Conservation (phyloP, 2,797 vertebrate species). For the Betta splendens region DNA sequence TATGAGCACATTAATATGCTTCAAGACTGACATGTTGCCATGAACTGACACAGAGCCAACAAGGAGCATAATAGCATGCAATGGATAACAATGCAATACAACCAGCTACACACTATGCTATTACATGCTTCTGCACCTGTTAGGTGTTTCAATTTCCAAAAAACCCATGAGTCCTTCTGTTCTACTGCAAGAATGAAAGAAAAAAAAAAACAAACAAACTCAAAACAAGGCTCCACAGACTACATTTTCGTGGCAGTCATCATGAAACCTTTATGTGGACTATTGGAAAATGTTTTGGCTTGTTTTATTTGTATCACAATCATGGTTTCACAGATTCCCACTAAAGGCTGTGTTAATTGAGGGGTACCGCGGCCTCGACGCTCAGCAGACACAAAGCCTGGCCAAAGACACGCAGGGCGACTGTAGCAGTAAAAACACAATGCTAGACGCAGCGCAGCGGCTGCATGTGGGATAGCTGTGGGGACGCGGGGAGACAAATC, state of each 20-base stretch:
- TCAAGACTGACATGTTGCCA: neutral
- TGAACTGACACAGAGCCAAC: too few species aligned
- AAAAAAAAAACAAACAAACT: neutral
- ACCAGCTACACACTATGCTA: neutral
- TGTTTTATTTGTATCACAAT: constrained; percentile 77
- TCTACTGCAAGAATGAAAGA: neutral
- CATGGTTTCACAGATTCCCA: constrained; percentile 74
- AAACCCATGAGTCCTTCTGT: constrained; percentile 10
- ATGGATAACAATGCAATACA: neutral
- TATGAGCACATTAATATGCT: neutral
- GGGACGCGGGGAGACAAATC: constrained; percentile 72
- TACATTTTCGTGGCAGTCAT: constrained; percentile 47
- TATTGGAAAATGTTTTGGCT: constrained; percentile 69
- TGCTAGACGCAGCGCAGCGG: constrained; percentile 62
- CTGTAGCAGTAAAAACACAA: constrained; percentile 76
- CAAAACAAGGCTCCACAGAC: constrained; percentile 40
- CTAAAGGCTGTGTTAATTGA: constrained; percentile 80
- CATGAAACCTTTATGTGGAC: constrained; percentile 57
- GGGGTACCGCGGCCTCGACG: constrained; percentile 65
- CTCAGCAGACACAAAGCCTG: constrained; percentile 75
- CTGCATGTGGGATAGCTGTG: constrained; percentile 63
- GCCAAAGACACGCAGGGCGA: constrained; percentile 69
- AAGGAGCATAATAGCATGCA: neutral
- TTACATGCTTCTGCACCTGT: neutral
- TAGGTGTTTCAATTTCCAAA: constrained; percentile 9